A percentile compares a stretch with the other conserved stretches of the same genome.
These are phyloP conservation scores for Protonemura montana DNA, from an alignment of 2,888 invertebrate genomes.

Conservation along the genomic window DNA sequence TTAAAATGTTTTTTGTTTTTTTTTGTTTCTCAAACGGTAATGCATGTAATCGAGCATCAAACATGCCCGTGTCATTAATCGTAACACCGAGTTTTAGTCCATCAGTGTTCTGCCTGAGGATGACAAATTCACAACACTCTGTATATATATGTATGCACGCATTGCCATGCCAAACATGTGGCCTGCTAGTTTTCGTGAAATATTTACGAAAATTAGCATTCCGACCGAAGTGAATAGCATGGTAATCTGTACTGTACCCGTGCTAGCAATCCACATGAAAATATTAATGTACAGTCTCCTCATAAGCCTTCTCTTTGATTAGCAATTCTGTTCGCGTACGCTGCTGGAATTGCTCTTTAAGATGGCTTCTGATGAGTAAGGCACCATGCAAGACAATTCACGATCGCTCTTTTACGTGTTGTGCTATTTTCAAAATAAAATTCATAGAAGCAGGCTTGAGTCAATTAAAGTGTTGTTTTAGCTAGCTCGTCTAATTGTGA, in stretches of 20 bases:
- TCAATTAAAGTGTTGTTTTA: not conserved
- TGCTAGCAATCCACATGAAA: not conserved
- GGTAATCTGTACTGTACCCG: not conserved
- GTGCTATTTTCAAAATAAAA: not conserved
- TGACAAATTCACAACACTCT: not conserved
- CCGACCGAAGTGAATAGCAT: not conserved
- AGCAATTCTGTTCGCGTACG: not conserved
- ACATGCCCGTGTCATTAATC: not conserved
- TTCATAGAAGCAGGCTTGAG: not conserved
- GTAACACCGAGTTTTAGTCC: not conserved
- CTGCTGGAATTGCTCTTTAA: not conserved
- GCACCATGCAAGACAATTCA: slow-evolving; percentile 4
- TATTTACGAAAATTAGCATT: not conserved
- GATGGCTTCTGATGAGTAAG: not conserved
- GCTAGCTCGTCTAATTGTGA: not conserved
- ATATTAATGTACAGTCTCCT: not conserved
- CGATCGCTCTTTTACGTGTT: not conserved
- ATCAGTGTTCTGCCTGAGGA: slow-evolving; percentile 32
- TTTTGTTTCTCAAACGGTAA: not conserved
- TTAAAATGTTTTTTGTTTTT: not conserved
- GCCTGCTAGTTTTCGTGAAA: not conserved
- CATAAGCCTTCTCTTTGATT: not conserved
- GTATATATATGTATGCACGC: not conserved
- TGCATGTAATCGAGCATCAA: not conserved
- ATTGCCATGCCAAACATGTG: not conserved